These are phyloP conservation scores for Motacilla tschutschensis DNA, from an alignment of 2,113 vertebrate species.

Conservation along the genomic window DNA sequence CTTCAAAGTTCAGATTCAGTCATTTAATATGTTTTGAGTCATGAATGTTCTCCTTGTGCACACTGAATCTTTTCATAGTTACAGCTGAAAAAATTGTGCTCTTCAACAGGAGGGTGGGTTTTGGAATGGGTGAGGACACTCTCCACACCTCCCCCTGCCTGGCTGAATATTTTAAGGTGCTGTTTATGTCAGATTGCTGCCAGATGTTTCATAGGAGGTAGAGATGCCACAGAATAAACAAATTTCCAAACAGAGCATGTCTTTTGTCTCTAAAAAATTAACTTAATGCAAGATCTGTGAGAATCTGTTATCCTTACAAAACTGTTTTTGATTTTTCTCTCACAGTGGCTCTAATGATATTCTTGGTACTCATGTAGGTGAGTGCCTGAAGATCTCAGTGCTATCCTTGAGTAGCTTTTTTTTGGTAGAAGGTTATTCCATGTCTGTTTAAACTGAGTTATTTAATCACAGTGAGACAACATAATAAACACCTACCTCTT, in stretches of 20 bases:
- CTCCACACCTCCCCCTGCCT: neutral
- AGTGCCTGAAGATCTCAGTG: neutral
- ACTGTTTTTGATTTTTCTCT: neutral
- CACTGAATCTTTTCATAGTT: neutral
- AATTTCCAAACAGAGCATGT: neutral
- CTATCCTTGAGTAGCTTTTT: neutral
- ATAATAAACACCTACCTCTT: neutral
- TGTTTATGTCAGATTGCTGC: neutral
- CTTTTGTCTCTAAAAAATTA: neutral
- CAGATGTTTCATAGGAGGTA: neutral
- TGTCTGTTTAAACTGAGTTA: neutral
- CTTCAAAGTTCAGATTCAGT: conserved; percentile 19
- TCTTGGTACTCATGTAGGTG: neutral
- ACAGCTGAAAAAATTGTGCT: neutral
- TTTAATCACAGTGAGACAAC: neutral
- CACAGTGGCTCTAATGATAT: neutral
- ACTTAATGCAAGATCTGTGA: neutral
- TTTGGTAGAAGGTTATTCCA: neutral
- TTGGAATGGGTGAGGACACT: neutral
- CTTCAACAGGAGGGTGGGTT: neutral
- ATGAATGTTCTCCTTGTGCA: neutral
- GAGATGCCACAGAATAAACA: neutral
- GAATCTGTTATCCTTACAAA: neutral
- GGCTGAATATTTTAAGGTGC: neutral
- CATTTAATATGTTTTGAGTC: conserved; percentile 19